Percentiles rank a stretch among this genome's conserved stretches.
Evolutionary conservation across 1,140 invertebrate species (phyloP).

Genomic region (Macrocentrus cingulum): DNA sequence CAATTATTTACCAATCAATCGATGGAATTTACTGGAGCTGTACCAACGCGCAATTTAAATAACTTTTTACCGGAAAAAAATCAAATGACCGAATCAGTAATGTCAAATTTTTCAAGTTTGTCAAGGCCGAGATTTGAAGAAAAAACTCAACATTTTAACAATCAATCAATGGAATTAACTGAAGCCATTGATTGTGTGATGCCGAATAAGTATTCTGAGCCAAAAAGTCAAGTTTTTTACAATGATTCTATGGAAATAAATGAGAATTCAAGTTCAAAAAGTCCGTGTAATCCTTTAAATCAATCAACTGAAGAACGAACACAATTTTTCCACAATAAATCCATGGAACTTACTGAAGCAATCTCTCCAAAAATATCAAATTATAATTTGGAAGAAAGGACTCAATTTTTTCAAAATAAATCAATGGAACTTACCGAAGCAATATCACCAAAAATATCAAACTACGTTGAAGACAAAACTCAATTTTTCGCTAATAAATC

Average conservation of each 20-base stretch:
- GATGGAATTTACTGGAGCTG: no score
- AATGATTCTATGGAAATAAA: constrained; percentile 24
- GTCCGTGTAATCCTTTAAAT: no score
- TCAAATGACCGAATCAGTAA: no score
- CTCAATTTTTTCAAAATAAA: constrained; percentile 12
- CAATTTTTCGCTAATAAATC: constrained; percentile 14
- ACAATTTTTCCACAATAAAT: constrained; percentile 11
- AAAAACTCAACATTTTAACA: no score
- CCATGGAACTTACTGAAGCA: constrained; percentile 25
- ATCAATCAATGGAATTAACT: no score
- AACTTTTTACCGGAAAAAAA: no score
- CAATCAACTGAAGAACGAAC: constrained; percentile 8
- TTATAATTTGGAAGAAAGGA: neutral
- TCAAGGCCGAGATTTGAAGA: no score
- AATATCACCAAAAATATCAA: neutral
- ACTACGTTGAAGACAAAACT: constrained; percentile 2
- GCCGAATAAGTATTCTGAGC: no score
- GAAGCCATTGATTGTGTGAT: neutral
- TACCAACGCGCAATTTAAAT: no score
- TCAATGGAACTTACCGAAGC: constrained; percentile 28
- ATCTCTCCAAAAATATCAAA: neutral
- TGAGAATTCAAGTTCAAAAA: no score
- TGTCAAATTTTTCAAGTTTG: no score
- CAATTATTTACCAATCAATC: no score
- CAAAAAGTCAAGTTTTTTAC: neutral